Base-by-base conservation (phyloP, 2,888 invertebrate species). In the Melanotus villosus region DNA sequence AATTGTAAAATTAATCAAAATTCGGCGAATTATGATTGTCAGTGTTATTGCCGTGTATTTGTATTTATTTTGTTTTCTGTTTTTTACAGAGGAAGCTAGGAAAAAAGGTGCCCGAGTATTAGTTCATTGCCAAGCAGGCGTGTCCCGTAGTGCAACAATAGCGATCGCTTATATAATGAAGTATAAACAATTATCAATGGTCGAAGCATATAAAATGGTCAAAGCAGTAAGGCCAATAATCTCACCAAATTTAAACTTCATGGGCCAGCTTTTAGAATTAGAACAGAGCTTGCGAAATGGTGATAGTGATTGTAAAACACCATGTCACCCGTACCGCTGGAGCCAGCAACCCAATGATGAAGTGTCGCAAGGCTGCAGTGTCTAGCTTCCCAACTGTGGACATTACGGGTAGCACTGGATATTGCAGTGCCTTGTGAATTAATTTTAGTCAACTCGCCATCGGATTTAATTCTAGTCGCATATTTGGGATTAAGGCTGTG, bases 91-190 rank as follows among this genome's bases (percentile, higher is more conserved):
- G 83, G 90, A 91, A 82, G 92, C 91, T 47, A 87, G 91, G 85
- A 91, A 88, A 86, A 89, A 83, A 64, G 92, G 87, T 79, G 89
- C 86, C 81, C 90, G 92, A 79, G 95, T 97, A 38, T 88, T 98
- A 81, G 92, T 98, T 70, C 98, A 98, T 85, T 98, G 98, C 84
- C 97, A 97, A 81, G 97, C 97, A 57, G 98, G 98, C 58, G 94
- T 98, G 56, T 97, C 97, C 63, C 89, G 97, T 75, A 97, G 97
- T 74, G 96, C 97, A 72, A 97, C 97, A 72, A 91, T 98, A 82
- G 96, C 96, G 80, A 97, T 98, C 81, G 97, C 97, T 54, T 98
- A 95, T 86, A 90, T 97, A 78, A 97, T 98, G 95, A 92, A 94
- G 79, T 93, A 94, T 85, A 92, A 93, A 82, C 90, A 90, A 69